Percentiles rank a stretch among this genome's conserved stretches.
Conservation (phyloP, 2,888 invertebrate species). For the Eristalinus sepulchralis region DNA sequence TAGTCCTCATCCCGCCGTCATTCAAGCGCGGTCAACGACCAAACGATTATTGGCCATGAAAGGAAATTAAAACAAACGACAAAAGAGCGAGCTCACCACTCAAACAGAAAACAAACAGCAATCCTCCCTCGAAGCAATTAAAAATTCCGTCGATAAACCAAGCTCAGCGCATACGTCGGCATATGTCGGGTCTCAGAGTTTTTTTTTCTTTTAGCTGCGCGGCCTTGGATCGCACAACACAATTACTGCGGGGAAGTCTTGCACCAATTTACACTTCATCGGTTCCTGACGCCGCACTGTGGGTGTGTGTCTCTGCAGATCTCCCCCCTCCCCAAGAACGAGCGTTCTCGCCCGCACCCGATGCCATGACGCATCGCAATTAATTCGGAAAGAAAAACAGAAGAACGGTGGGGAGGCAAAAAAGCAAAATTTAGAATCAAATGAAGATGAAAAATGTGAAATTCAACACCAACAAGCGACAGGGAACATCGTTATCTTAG, state of each 20-base stretch:
- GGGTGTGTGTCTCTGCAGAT: neutral
- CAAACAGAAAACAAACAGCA: constrained; percentile 39
- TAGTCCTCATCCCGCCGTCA: neutral
- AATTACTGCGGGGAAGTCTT: constrained; percentile 51
- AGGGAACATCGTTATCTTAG: constrained; percentile 41
- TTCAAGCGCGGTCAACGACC: neutral
- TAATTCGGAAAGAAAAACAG: constrained; percentile 31
- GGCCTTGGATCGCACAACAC: constrained; percentile 45
- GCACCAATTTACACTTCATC: constrained; percentile 65
- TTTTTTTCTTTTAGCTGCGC: constrained; percentile 8
- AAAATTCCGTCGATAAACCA: constrained; percentile 66
- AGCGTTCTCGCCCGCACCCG: neutral
- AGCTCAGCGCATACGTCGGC: constrained; percentile 24
- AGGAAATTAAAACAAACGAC: neutral
- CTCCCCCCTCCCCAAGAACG: neutral
- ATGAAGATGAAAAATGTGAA: constrained; percentile 57
- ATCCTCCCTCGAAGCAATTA: constrained; percentile 63
- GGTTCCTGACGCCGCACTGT: constrained; percentile 36
- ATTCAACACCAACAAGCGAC: constrained; percentile 27
- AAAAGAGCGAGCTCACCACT: constrained; percentile 4
- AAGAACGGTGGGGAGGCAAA: neutral
- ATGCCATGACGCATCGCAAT: constrained; percentile 54
- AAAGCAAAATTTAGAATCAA: constrained; percentile 5
- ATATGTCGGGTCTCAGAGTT: neutral
- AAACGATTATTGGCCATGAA: constrained; percentile 3